Conservation (phyloP, 2,797 vertebrate species). For the Cephalopachus bancanus region DNA sequence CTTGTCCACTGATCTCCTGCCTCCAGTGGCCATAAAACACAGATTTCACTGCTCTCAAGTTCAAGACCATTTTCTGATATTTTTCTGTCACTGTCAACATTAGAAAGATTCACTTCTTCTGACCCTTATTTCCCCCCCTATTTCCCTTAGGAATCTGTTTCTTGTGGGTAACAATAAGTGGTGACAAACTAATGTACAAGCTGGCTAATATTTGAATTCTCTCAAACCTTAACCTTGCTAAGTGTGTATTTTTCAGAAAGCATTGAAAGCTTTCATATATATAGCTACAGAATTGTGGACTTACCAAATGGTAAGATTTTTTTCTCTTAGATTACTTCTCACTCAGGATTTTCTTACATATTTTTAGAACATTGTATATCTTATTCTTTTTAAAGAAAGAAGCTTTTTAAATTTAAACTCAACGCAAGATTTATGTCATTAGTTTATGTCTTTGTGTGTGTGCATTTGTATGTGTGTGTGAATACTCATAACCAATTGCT, state of each 20-base stretch:
- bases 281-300: neutral
- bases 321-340: slow-evolving; percentile 24
- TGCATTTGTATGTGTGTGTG: neutral
- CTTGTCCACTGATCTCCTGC: neutral
- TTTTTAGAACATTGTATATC: neutral
- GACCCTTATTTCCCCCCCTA: neutral
- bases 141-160: neutral
- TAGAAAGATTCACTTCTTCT: slow-evolving; percentile 10
- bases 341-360: neutral
- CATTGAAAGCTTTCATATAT: neutral
- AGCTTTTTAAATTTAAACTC: neutral
- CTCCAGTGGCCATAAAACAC: neutral
- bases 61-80: neutral
- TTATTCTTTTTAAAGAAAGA: slow-evolving; percentile 45
- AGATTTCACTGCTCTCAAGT: neutral
- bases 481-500: slow-evolving; percentile 11
- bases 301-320: neutral
- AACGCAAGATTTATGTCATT: neutral
- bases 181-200: neutral
- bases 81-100: neutral
- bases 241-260: neutral
- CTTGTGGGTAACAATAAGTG: neutral
- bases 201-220: neutral
- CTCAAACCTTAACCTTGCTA: neutral
- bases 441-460: neutral